These are phyloP conservation scores for Trachops cirrhosus DNA, from an alignment of 2,797 vertebrate genomes.

Conservation along the genomic window DNA sequence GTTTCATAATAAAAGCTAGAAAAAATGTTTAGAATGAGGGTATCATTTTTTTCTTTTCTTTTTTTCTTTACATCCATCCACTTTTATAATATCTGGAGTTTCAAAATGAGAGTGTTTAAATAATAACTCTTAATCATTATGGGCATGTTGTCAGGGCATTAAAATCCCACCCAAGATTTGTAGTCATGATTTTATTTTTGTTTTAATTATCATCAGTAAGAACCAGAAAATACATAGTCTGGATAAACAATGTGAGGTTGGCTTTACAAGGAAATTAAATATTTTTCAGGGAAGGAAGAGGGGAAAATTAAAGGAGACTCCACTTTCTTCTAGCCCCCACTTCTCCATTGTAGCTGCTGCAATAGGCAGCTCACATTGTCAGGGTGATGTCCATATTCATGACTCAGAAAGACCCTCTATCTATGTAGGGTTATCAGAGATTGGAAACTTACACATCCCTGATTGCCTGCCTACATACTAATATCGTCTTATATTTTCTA, in stretches of 20 bases:
- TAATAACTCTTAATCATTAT: slow-evolving; percentile 51
- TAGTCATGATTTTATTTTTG: slow-evolving; percentile 74
- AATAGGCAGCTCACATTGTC: background rate
- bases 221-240: slow-evolving; percentile 70
- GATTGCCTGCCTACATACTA: background rate
- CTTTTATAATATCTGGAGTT: slow-evolving; percentile 63
- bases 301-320: background rate
- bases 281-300: slow-evolving; percentile 48
- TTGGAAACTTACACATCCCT: background rate
- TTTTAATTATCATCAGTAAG: slow-evolving; percentile 77
- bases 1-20: background rate
- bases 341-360: background rate
- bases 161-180: slow-evolving; percentile 73
- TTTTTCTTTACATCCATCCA: background rate
- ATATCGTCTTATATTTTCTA: background rate
- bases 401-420: background rate
- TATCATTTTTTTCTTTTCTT: background rate
- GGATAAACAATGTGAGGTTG: slow-evolving; percentile 71
- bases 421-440: background rate
- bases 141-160: slow-evolving; percentile 59
- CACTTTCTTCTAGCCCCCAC: background rate
- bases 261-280: slow-evolving; percentile 75
- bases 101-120: slow-evolving; percentile 46
- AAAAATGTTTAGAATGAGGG: background rate
- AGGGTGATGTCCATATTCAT: background rate